Conservation (phyloP, 2,888 invertebrate genomes). For the Catotricha subobsoleta region DNA sequence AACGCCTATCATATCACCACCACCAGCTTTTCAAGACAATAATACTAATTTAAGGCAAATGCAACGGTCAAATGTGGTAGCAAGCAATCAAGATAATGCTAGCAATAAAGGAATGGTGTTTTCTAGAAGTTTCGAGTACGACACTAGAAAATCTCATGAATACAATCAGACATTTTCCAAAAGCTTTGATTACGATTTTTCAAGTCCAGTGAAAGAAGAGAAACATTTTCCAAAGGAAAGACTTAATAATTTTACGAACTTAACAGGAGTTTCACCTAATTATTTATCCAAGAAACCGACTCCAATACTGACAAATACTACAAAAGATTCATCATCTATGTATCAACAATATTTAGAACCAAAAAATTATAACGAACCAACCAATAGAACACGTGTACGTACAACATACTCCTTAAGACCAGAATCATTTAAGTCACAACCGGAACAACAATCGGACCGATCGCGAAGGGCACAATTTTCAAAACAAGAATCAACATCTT, state of each 20-base stretch:
- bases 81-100: slow-evolving; percentile 13
- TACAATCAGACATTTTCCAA: slow-evolving; percentile 29
- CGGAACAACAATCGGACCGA: slow-evolving; percentile 20
- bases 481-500: slow-evolving; percentile 32
- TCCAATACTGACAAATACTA: not conserved
- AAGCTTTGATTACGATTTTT: slow-evolving; percentile 26
- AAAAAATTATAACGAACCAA: not conserved
- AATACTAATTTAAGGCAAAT: slow-evolving; percentile 5
- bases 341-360: slow-evolving; percentile 1
- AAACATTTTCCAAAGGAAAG: slow-evolving; percentile 16
- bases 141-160: slow-evolving; percentile 22
- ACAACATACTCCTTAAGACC: slow-evolving; percentile 2
- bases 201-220: slow-evolving; percentile 8
- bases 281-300: slow-evolving; percentile 18
- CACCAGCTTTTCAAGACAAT: slow-evolving; percentile 47
- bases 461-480: slow-evolving; percentile 38
- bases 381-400: not conserved
- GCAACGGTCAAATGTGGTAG: slow-evolving; percentile 31
- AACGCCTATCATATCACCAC: slow-evolving; percentile 50
- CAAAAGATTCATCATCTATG: not conserved
- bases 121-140: slow-evolving; percentile 29
- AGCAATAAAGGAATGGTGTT: slow-evolving; percentile 27
- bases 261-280: slow-evolving; percentile 28
- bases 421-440: slow-evolving; percentile 4
- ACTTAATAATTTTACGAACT: slow-evolving; percentile 25